Conservation (phyloP, 2,797 vertebrate species). For the Myiotriccus ornatus region DNA sequence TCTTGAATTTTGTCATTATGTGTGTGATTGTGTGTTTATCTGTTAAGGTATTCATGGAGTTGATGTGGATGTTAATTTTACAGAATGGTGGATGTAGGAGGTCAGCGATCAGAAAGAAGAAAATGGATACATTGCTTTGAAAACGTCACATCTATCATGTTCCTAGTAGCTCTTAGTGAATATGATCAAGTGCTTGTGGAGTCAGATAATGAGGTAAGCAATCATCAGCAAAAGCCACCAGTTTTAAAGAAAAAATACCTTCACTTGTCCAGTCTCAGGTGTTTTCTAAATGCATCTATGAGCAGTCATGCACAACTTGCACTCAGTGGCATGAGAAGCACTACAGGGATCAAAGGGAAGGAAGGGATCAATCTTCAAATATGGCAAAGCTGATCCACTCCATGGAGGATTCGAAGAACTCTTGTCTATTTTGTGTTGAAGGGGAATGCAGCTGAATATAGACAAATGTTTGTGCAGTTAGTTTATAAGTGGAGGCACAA, state of each 20-base stretch:
- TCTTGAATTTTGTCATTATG: not conserved
- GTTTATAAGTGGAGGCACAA: not conserved
- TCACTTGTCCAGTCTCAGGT: not conserved
- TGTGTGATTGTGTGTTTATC: not conserved
- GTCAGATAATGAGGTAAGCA: conserved; percentile 91
- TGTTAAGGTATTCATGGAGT: not conserved
- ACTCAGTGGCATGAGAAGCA: not conserved
- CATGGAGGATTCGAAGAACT: not conserved
- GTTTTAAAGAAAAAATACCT: not conserved
- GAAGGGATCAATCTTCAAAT: not conserved
- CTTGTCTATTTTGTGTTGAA: not conserved
- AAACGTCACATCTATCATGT: conserved; percentile 97
- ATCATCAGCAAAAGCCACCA: not conserved
- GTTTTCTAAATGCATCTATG: not conserved
- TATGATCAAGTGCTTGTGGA: conserved; percentile 96
- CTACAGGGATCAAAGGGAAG: not conserved
- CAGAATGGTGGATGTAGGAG: conserved; percentile 96
- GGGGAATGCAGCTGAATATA: not conserved
- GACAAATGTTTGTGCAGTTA: not conserved
- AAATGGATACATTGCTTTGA: conserved; percentile 99
- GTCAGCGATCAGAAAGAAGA: conserved; percentile 95
- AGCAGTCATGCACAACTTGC: not conserved
- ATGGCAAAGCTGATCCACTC: not conserved
- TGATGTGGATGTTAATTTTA: conserved; percentile 60
- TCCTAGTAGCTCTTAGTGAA: conserved; percentile 95